Evolutionary conservation across 1,140 invertebrate genomes (phyloP).

Genomic region (Paraescarpia echinospica): DNA sequence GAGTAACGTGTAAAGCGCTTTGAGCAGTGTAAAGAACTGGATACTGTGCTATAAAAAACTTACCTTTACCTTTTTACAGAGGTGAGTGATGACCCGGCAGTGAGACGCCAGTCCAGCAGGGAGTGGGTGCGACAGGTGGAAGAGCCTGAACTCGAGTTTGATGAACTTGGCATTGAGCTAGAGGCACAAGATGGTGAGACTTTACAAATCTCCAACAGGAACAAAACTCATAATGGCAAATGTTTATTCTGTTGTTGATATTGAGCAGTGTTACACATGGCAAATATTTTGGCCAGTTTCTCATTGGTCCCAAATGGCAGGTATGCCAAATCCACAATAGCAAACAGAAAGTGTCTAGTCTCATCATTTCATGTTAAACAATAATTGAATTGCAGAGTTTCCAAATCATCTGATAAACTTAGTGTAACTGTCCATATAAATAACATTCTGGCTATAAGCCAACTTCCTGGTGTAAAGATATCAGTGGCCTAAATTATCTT

Average conservation of each 20-base stretch:
- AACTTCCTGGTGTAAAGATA: neutral
- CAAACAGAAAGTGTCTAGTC: neutral
- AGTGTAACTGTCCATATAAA: neutral
- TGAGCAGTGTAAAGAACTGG: no score
- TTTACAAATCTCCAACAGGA: constrained; percentile 22
- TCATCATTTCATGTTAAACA: neutral
- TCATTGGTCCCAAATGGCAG: neutral
- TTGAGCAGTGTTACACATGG: constrained; percentile 7
- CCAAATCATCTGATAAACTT: neutral
- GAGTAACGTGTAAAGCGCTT: no score
- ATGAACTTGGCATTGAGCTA: constrained; percentile 84
- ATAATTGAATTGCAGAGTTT: neutral
- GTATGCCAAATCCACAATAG: constrained; percentile 8
- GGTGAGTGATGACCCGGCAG: neutral
- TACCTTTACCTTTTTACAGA: neutral
- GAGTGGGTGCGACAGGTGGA: constrained; percentile 49
- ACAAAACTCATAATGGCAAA: constrained; percentile 23
- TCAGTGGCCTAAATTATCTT: neutral
- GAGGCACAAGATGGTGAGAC: constrained; percentile 40
- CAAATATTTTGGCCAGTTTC: neutral
- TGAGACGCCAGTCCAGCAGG: neutral
- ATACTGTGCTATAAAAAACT: no score
- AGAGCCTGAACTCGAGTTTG: constrained; percentile 92
- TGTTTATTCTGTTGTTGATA: constrained; percentile 25
- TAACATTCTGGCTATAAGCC: neutral